These are phyloP conservation scores for Campoplex nolae DNA, from an alignment of 2,888 invertebrate genomes.

Conservation along the genomic window DNA sequence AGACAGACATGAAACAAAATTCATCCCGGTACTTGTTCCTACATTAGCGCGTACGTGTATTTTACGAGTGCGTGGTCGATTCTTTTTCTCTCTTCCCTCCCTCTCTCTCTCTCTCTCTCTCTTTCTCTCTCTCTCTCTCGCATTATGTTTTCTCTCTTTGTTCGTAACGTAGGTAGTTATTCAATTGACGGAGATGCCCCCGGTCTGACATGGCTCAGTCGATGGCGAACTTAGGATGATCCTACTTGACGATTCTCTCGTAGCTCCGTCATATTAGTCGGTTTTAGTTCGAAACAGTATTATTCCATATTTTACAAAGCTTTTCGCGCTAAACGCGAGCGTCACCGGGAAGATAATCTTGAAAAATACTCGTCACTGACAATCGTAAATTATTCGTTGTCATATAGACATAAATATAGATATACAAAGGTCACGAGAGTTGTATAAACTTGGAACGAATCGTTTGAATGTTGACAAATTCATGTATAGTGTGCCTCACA, in stretches of 20 bases:
- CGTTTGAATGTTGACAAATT: background rate
- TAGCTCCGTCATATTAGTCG: slow-evolving; percentile 46
- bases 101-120: slow-evolving; percentile 38
- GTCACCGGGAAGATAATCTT: slow-evolving; percentile 17
- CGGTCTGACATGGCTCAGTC: slow-evolving; percentile 83
- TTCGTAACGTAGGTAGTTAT: slow-evolving; percentile 79
- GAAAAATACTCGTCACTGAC: slow-evolving; percentile 24
- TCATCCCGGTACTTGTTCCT: slow-evolving; percentile 46
- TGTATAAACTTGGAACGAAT: slow-evolving; percentile 33
- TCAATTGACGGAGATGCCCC: slow-evolving; percentile 81
- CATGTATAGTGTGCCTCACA: slow-evolving; percentile 1
- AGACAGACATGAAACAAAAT: slow-evolving; percentile 23
- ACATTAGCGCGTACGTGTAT: slow-evolving; percentile 50
- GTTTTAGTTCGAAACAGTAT: slow-evolving; percentile 2
- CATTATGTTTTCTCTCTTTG: slow-evolving; percentile 41
- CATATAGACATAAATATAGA: background rate
- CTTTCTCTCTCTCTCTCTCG: slow-evolving; percentile 37
- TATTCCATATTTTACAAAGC: background rate
- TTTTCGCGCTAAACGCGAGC: slow-evolving; percentile 2
- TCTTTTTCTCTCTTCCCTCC: slow-evolving; percentile 21
- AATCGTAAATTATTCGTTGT: background rate
- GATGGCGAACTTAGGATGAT: slow-evolving; percentile 81
- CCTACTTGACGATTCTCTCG: slow-evolving; percentile 71
- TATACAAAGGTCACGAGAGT: slow-evolving; percentile 13
- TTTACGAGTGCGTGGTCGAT: slow-evolving; percentile 69